Conservation (phyloP, 2,888 invertebrate species). For the Polyommatus iphigenia region DNA sequence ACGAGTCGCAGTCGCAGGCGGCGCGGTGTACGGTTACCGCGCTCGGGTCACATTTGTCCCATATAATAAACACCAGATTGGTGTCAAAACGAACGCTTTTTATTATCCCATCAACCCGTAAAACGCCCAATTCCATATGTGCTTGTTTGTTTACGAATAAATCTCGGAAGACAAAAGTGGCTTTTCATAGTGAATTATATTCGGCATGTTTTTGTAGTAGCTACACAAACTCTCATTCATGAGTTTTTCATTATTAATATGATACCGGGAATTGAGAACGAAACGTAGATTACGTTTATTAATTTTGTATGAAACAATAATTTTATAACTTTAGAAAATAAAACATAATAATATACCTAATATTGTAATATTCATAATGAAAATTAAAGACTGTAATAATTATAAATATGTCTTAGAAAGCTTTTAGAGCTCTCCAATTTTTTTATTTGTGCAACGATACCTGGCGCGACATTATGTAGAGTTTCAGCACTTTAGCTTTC, state of each 20-base stretch:
- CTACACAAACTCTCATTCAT: background rate
- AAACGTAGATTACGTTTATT: background rate
- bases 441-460: too few relatives aligned
- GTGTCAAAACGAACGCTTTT: constrained; percentile 77
- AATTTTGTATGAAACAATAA: background rate
- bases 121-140: constrained; percentile 55
- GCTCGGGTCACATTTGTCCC: constrained; percentile 75
- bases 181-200: constrained; percentile 55
- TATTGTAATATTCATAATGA: too few relatives aligned
- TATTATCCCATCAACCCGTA: constrained; percentile 74
- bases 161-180: constrained; percentile 61
- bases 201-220: constrained; percentile 45
- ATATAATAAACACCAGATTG: constrained; percentile 78
- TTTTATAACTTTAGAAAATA: too few relatives aligned
- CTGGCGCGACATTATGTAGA: too few relatives aligned
- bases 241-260: background rate
- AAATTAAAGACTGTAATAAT: too few relatives aligned
- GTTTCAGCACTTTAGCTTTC: too few relatives aligned
- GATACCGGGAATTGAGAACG: background rate
- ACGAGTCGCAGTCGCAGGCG: constrained; percentile 70
- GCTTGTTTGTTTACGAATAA: constrained; percentile 65
- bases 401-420: too few relatives aligned
- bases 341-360: too few relatives aligned
- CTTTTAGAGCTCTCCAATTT: too few relatives aligned
- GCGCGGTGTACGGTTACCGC: constrained; percentile 67